phyloP scores from a whole-genome alignment of 2,888 invertebrate species.

The Tetragnatha montana region DNA sequence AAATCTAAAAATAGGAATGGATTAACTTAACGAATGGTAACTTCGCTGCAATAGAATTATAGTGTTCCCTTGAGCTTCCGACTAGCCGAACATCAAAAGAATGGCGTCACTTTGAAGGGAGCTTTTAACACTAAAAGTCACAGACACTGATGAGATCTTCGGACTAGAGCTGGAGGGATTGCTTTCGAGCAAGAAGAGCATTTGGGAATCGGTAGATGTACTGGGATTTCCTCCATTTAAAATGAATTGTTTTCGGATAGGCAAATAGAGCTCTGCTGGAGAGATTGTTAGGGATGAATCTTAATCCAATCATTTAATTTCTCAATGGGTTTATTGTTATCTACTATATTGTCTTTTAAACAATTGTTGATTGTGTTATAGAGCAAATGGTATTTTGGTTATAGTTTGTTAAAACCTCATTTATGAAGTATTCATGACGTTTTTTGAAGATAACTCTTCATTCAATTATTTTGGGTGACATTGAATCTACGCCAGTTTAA shows the following conservation, averaged over 20 bases:
- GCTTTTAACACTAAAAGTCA: conserved; percentile 29
- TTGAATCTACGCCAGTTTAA: too few relatives aligned
- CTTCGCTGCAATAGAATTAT: conserved; percentile 22
- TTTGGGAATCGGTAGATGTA: neutral
- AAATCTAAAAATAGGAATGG: conserved; percentile 29
- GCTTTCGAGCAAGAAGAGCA: neutral
- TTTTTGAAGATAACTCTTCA: too few relatives aligned
- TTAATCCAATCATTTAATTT: too few relatives aligned
- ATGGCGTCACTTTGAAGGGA: conserved; percentile 22
- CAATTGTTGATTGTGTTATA: too few relatives aligned
- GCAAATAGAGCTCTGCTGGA: neutral
- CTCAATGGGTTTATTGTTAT: too few relatives aligned
- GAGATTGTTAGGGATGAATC: too few relatives aligned
- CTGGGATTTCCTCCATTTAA: neutral
- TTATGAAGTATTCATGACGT: too few relatives aligned
- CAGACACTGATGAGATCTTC: neutral
- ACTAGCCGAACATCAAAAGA: conserved; percentile 22
- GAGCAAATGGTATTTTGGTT: too few relatives aligned
- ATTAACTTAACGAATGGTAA: conserved; percentile 22
- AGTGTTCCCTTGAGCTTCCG: neutral
- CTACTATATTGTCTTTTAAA: too few relatives aligned
- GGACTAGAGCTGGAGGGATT: neutral
- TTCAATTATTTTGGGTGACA: too few relatives aligned
- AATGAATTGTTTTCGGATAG: neutral
- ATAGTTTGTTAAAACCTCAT: too few relatives aligned